Percentiles rank a stretch among this genome's conserved stretches.
phyloP scores from a whole-genome alignment of 2,113 vertebrate genomes.

The Numenius arquata region DNA sequence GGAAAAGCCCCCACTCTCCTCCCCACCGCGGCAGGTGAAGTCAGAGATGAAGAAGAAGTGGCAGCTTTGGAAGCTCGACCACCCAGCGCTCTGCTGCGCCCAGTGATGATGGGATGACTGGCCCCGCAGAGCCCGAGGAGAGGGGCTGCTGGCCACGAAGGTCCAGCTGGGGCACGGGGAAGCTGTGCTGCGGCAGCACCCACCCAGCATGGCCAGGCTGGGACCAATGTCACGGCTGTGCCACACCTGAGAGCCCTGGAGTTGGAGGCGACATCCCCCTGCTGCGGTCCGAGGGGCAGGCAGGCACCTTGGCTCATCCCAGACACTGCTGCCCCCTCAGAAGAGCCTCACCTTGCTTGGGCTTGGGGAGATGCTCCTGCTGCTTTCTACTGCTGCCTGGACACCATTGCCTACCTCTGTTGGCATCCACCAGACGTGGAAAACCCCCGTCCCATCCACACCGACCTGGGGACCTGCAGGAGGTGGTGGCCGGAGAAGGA shows the following conservation, averaged over 20 bases:
- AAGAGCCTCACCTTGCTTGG: neutral
- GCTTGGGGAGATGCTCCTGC: neutral
- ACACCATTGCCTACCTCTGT: neutral
- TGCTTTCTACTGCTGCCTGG: neutral
- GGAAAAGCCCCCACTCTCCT: neutral
- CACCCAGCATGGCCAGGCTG: fast-evolving
- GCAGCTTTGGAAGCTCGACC: constrained; percentile 74
- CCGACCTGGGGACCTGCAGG: fast-evolving
- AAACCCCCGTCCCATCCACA: neutral
- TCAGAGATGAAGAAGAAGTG: constrained; percentile 80
- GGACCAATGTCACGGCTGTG: neutral
- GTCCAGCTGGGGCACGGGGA: neutral
- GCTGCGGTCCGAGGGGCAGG: fast-evolving
- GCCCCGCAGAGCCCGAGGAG: neutral
- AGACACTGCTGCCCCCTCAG: neutral
- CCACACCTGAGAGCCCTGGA: neutral
- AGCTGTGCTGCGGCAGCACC: neutral
- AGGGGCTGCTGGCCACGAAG: neutral
- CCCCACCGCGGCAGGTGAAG: constrained; percentile 64
- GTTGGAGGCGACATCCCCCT: neutral
- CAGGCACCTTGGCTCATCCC: neutral
- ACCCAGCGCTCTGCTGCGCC: constrained; percentile 58
- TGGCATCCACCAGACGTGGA: neutral
- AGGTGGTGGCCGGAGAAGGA: fast-evolving
- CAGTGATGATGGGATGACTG: constrained; percentile 44